Percentiles rank a stretch among this genome's conserved stretches.
Conservation (phyloP, 2,797 vertebrate species). For the Tolypeutes matacus region DNA sequence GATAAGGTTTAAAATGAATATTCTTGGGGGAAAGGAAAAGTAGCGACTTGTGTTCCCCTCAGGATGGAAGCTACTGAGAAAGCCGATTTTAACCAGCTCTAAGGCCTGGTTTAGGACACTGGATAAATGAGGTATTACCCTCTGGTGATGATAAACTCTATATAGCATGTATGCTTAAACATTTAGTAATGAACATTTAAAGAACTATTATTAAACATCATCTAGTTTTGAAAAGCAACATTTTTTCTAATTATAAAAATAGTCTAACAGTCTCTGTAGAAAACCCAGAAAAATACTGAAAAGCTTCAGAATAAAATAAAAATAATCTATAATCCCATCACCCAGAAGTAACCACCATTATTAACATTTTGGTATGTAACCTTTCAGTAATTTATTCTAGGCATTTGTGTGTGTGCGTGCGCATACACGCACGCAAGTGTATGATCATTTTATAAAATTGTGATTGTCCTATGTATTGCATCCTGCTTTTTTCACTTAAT, state of each 20-base stretch:
- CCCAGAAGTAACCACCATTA: slow-evolving; percentile 11
- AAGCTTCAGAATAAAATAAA: slow-evolving; percentile 23
- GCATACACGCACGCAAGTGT: not conserved
- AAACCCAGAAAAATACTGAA: slow-evolving; percentile 39
- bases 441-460: not conserved
- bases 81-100: slow-evolving; percentile 8
- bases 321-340: slow-evolving; percentile 39
- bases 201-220: slow-evolving; percentile 41
- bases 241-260: slow-evolving; percentile 61
- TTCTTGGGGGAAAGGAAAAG: slow-evolving; percentile 12
- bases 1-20: slow-evolving; percentile 61
- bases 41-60: not conserved
- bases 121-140: slow-evolving; percentile 17
- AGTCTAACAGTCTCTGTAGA: slow-evolving; percentile 20
- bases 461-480: not conserved
- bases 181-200: slow-evolving; percentile 56
- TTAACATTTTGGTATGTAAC: not conserved
- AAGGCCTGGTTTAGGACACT: slow-evolving; percentile 25
- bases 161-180: slow-evolving; percentile 47
- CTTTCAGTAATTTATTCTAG: slow-evolving; percentile 61
- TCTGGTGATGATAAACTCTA: slow-evolving; percentile 3
- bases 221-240: slow-evolving; percentile 48
- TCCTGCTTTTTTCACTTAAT: slow-evolving; percentile 34
- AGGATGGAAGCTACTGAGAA: slow-evolving; percentile 7
- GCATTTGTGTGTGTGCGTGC: not conserved